phyloP scores from a whole-genome alignment of 2,888 invertebrate species.

The Blera fallax region DNA sequence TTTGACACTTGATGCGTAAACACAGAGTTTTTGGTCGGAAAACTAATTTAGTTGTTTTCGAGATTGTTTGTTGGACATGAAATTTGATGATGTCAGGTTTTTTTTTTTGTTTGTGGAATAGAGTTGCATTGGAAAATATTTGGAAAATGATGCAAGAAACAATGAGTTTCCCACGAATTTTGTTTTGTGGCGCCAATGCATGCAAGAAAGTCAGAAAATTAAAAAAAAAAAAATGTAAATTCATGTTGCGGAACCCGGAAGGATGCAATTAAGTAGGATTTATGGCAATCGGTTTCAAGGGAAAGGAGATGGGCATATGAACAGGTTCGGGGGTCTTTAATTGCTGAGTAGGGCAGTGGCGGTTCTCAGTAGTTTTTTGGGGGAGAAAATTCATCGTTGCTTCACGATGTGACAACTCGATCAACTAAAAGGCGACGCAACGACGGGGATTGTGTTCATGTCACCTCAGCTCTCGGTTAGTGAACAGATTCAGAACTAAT shows the following conservation, averaged over 20 bases:
- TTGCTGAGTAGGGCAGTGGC: no score
- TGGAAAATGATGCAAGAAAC: not conserved
- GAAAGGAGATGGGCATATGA: not conserved
- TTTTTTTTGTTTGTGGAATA: slow-evolving; percentile 8
- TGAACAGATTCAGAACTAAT: no score
- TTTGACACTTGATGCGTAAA: slow-evolving; percentile 72
- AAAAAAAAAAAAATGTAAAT: not conserved
- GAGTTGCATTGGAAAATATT: not conserved
- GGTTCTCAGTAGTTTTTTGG: no score
- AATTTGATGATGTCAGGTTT: slow-evolving; percentile 34
- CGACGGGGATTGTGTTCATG: no score
- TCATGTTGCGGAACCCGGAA: not conserved
- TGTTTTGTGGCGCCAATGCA: not conserved
- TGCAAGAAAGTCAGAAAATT: not conserved
- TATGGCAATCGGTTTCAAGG: not conserved
- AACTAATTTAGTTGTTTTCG: slow-evolving; percentile 56
- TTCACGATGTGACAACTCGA: no score
- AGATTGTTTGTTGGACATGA: slow-evolving; percentile 39
- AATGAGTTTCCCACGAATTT: slow-evolving; percentile 22
- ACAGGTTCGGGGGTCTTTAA: no score
- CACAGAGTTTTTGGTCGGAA: slow-evolving; percentile 51
- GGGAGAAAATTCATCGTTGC: no score
- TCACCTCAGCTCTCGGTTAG: no score
- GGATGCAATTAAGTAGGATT: not conserved
- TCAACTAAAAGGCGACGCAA: no score